A percentile compares a stretch with the other conserved stretches of the same genome.
Conservation (phyloP, 2,797 vertebrate species). For the Crenichthys baileyi region DNA sequence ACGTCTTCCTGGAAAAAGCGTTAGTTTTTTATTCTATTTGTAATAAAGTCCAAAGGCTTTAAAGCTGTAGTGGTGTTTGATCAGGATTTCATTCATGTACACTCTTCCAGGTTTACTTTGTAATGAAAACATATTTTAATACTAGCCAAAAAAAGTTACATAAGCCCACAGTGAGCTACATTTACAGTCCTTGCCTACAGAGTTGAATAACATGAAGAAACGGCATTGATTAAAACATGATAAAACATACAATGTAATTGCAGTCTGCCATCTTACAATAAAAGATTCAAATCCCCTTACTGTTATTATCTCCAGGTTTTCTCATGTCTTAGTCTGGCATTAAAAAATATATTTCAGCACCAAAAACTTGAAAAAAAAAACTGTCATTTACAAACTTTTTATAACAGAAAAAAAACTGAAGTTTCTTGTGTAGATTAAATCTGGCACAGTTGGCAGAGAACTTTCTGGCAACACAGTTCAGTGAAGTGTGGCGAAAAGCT, state of each 20-base stretch:
- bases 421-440: slow-evolving; percentile 70
- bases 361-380: slow-evolving; percentile 22
- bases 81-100: slow-evolving; percentile 16
- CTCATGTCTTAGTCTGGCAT: slow-evolving; percentile 3
- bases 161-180: slow-evolving; percentile 26
- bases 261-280: slow-evolving; percentile 36
- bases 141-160: slow-evolving; percentile 25
- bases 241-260: slow-evolving; percentile 24
- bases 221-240: slow-evolving; percentile 37
- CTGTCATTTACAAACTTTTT: slow-evolving; percentile 58
- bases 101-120: slow-evolving; percentile 2
- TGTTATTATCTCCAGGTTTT: slow-evolving; percentile 29
- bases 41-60: slow-evolving; percentile 20
- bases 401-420: slow-evolving; percentile 41
- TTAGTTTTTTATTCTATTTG: slow-evolving; percentile 5
- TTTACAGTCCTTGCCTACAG: slow-evolving; percentile 22
- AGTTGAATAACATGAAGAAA: slow-evolving; percentile 34
- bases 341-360: slow-evolving; percentile 5
- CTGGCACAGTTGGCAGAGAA: slow-evolving; percentile 70
- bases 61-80: slow-evolving; percentile 18
- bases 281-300: slow-evolving; percentile 6
- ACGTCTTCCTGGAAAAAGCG: slow-evolving; percentile 31
- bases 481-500: slow-evolving; percentile 69
- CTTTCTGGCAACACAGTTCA: slow-evolving; percentile 70
- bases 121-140: slow-evolving; percentile 8